phyloP scores from a whole-genome alignment of 2,888 invertebrate genomes.

The Diachrysia chrysitis region DNA sequence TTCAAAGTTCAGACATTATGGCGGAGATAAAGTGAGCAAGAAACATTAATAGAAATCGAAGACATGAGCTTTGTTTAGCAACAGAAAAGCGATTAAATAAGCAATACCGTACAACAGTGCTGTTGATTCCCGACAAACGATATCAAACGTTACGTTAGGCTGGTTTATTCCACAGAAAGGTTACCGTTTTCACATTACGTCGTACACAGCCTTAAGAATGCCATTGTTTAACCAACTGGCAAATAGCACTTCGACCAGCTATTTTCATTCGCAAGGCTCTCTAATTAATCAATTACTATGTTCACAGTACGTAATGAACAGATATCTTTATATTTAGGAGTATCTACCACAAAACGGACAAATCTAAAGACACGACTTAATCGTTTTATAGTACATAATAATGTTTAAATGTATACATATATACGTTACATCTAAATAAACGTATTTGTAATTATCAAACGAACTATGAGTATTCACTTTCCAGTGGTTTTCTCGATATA shows the following conservation, averaged over 20 bases:
- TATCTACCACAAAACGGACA: slow-evolving; percentile 11
- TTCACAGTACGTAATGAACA: slow-evolving; percentile 33
- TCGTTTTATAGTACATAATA: slow-evolving; percentile 46
- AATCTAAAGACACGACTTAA: slow-evolving; percentile 29
- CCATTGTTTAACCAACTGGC: slow-evolving; percentile 55
- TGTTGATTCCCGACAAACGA: slow-evolving; percentile 50
- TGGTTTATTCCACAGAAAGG: slow-evolving; percentile 53
- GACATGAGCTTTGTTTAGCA: slow-evolving; percentile 6
- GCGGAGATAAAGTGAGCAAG: slow-evolving; percentile 8
- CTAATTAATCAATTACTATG: slow-evolving; percentile 56
- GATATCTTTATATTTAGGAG: slow-evolving; percentile 34
- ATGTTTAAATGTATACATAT: slow-evolving; percentile 25
- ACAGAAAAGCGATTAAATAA: slow-evolving; percentile 37
- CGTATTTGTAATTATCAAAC: slow-evolving; percentile 47
- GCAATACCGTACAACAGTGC: slow-evolving; percentile 34
- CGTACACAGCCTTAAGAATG: slow-evolving; percentile 55
- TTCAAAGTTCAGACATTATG: background rate
- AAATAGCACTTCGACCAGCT: slow-evolving; percentile 54
- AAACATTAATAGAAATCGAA: slow-evolving; percentile 27
- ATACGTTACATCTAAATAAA: slow-evolving; percentile 35
- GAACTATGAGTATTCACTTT: slow-evolving; percentile 53
- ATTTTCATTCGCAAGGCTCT: slow-evolving; percentile 57
- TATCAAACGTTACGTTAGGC: slow-evolving; percentile 52
- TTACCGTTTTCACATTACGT: slow-evolving; percentile 62
- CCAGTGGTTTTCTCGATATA: slow-evolving; percentile 47